Conservation (phyloP, 2,113 vertebrate species). For the Sinosuthora webbiana region DNA sequence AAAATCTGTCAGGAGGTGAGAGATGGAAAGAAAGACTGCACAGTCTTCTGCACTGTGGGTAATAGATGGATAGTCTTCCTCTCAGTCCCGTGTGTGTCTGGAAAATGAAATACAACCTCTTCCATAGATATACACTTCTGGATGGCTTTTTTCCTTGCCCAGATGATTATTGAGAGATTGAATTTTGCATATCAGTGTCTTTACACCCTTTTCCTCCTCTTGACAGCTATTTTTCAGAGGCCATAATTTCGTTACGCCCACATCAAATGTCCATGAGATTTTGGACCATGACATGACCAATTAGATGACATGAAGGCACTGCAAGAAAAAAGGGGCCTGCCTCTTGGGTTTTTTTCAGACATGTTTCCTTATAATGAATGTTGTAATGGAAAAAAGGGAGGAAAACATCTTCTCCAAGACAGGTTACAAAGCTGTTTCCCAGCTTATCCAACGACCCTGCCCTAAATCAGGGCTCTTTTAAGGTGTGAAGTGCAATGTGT, state of each 20-base stretch:
- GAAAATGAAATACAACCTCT: neutral
- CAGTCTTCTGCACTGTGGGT: neutral
- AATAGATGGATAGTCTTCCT: neutral
- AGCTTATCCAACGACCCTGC: rapidly evolving
- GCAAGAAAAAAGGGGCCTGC: neutral
- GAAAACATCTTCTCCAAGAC: neutral
- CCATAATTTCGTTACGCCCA: neutral
- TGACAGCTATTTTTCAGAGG: neutral
- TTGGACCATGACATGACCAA: neutral
- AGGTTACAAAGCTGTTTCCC: neutral
- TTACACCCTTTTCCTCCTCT: neutral
- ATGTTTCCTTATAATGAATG: neutral
- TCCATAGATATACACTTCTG: neutral
- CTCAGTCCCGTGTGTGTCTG: neutral
- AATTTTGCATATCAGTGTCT: rapidly evolving
- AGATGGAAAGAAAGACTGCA: neutral
- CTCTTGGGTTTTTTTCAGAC: too few relatives aligned
- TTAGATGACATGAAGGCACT: neutral
- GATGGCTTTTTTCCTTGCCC: neutral
- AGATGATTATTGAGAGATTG: neutral
- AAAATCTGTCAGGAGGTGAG: neutral
- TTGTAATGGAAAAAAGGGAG: neutral
- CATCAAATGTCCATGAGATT: neutral
- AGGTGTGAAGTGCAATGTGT: neutral
- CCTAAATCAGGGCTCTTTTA: neutral